Base-by-base conservation (phyloP, 1,140 invertebrate species). In the Rhagoletis pomonella region DNA sequence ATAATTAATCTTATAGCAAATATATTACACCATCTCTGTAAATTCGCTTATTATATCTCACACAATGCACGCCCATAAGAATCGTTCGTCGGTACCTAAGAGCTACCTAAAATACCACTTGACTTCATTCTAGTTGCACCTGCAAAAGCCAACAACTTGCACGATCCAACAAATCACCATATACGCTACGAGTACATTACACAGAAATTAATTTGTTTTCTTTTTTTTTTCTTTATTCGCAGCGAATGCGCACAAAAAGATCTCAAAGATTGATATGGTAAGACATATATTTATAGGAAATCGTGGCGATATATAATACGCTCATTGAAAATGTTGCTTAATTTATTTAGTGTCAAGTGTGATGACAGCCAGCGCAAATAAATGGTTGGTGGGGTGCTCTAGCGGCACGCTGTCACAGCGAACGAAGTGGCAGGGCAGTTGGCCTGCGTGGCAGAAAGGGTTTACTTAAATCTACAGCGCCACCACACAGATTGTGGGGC, bases 261-360 rank as follows among this genome's bases (percentile, higher is more conserved):
- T 81, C 73, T 81, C 7, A 6, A 50, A 81, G 73, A 81, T 81
- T 81, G 73, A 81, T 81, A 81, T 81, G 73, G 73, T 19, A 81
- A 81, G 73, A 19, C 73, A 81, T 42, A 81, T 47, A 55, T 81
- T 55, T 81, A 81, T 81, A 81, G 73, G 73, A 81, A 81, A 81
- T 81, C 73, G 73, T 81, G 73, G 73, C 73, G 17, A 81, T 81
- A 81, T 55, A 81, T 81, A 81, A 81, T 81, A 58, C n/a, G 73
- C 47, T 50, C 73, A 81, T 81, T 55, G 73, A 50, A 81, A 81
- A 55, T 81, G 73, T 42, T 81, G 73, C 73, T 81, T 81, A 81
- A 81, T 81, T 81, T 81, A 81, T 81, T 81, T 81, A 81, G 73
- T 81, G 73, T 58, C 73, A 81, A 81, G 73, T 81, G 50, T 81